Percentiles rank a stretch among this genome's conserved stretches.
Evolutionary conservation across 2,797 vertebrate genomes (phyloP).

Genomic region (Acanthopagrus latus): DNA sequence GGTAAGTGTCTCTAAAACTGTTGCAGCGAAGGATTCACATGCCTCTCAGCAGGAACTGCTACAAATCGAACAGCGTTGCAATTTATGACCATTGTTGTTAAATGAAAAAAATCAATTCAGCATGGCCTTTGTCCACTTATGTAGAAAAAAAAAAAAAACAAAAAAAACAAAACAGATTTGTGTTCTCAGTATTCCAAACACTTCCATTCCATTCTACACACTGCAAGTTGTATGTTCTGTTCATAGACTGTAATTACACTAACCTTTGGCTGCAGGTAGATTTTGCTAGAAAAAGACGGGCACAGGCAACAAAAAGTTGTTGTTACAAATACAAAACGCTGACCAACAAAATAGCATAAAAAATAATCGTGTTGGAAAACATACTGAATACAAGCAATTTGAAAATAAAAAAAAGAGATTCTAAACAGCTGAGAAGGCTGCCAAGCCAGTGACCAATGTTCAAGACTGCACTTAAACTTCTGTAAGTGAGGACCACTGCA

Average conservation of each 20-base stretch:
- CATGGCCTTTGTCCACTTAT: background rate
- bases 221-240: background rate
- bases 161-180: slow-evolving; percentile 5
- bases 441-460: no score
- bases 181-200: background rate
- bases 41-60: background rate
- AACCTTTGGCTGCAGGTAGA: background rate
- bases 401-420: no score
- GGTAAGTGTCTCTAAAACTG: slow-evolving; percentile 1
- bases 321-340: no score
- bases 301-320: no score
- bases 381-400: no score
- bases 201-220: background rate
- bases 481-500: no score
- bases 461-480: no score
- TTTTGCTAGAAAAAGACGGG: background rate
- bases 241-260: background rate
- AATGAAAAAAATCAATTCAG: background rate
- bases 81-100: slow-evolving; percentile 1
- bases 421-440: no score
- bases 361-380: no score
- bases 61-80: background rate
- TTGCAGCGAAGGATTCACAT: background rate
- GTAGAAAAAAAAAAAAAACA: no score
- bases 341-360: no score